These are phyloP conservation scores for Parochlus steinenii DNA, from an alignment of 2,888 invertebrate species.

Conservation along the genomic window DNA sequence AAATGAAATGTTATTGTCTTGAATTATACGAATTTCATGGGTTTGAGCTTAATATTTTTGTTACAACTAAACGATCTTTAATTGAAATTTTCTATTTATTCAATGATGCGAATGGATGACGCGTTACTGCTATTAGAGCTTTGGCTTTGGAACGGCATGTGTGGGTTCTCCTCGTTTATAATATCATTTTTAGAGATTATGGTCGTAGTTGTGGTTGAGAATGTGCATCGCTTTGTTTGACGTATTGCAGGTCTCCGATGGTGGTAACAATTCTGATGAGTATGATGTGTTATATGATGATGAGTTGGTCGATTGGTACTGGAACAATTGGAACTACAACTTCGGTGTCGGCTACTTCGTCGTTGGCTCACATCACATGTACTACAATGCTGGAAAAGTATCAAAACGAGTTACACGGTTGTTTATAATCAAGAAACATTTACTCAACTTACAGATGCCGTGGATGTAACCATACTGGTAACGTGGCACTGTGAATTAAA, in stretches of 20 bases:
- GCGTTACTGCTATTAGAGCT: slow-evolving; percentile 17
- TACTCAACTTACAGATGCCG: slow-evolving; percentile 26
- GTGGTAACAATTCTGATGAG: slow-evolving; percentile 6
- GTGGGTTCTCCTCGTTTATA: slow-evolving; percentile 9
- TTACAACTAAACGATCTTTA: too few relatives aligned
- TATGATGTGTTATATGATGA: slow-evolving; percentile 2
- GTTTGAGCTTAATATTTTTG: too few relatives aligned
- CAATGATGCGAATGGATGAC: slow-evolving; percentile 16
- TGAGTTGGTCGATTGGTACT: slow-evolving; percentile 15
- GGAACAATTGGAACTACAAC: slow-evolving; percentile 12
- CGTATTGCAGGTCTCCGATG: slow-evolving; percentile 9
- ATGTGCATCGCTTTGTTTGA: slow-evolving; percentile 23
- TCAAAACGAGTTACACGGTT: too few relatives aligned
- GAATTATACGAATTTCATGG: too few relatives aligned
- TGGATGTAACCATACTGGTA: slow-evolving; percentile 31
- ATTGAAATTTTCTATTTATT: slow-evolving; percentile 14
- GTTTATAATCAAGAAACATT: background rate
- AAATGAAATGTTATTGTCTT: too few relatives aligned
- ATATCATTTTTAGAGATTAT: slow-evolving; percentile 11
- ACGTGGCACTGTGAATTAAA: slow-evolving; percentile 26
- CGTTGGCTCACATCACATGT: slow-evolving; percentile 9
- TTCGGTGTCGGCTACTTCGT: slow-evolving; percentile 2
- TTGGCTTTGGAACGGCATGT: slow-evolving; percentile 16
- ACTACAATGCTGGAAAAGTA: slow-evolving; percentile 7
- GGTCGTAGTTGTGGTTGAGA: slow-evolving; percentile 22